Evolutionary conservation across 2,113 vertebrate species (phyloP), one percentile per base, ranked within the genome.

Genomic region (Mionectes macconnelli): DNA sequence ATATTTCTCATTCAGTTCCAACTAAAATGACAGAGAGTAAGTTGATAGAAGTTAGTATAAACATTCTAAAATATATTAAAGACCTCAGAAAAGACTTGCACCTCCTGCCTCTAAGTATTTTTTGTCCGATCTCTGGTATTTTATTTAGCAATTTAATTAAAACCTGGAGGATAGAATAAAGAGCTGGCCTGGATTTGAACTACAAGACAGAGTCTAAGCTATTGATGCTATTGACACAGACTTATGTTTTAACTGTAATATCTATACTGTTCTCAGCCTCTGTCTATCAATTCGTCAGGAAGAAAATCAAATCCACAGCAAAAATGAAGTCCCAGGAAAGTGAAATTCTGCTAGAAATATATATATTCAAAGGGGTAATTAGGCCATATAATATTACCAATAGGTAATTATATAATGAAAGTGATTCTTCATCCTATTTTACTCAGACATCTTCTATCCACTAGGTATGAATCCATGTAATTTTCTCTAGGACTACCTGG

Each of bases 1-100:
- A 77, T 98, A 99, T 92, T 99, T 98, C 28, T 70, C 49, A 95
- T 97, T 97, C 87, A 99, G 56, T 96, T 99, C 98, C 94, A 99
- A 93, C 99, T 99, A 86, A 93, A 96, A 91, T 68, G 13, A 64
- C 60, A 49, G 69, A 63, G 3, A 60, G 9, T 63, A 90, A 67
- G 3, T 91, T 64, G 87, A 89, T 5, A 53, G 12, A 80, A 80
- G 13, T 86, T 91, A 89, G 22, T n/a, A 82, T 45, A 59, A 90
- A 52, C 5, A 23, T 70, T 87, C 55, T 75, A 49, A 79, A 90
- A 39, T 56, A 21, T 30, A 37, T 94, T 93, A 44, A 85, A 76
- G 53, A 50, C 16, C 10, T 35, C 44, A 69, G 53, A 84, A 87
- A 88, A 30, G 22, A 89, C 14, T 28, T 90, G 19, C 11, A 87